Evolutionary conservation across 2,797 vertebrate genomes (phyloP), one percentile per base, ranked within the genome.

Genomic region (Pelobates cultripes): DNA sequence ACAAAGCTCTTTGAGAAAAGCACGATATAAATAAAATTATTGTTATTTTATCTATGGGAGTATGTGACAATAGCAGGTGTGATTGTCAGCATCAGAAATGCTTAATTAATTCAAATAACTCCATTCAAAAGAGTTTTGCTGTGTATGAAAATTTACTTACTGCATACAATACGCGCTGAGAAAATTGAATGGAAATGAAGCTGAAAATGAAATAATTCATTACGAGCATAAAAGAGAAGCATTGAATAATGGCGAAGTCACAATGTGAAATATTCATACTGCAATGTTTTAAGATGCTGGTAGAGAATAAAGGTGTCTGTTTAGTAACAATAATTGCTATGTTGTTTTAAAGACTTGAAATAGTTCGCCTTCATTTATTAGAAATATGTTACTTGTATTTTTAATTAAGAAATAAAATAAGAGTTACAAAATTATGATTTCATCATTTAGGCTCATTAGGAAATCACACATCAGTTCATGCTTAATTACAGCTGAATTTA

Each of bases 391-490:
- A 88, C 51, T 43, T 90, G 88, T 88, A 89, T 92, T 93, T 93
- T 79, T 77, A 79, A 83, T 80, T 91, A 93, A 92, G 92, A 92
- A 93, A 93, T 92, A 94, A 94, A 91, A 88, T 88, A 88, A 93
- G 92, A 93, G 92, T 93, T 91, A 90, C 88, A 91, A 92, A 94
- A 94, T 51, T 86, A 93, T 92, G 89, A 92, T 93, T 93, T 94
- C 91, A 91, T 92, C 91, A 92, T 90, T 93, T 93, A 92, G 89
- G 87, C 91, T 93, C 90, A 93, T 94, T 94, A 94, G 88, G 86
- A 94, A 94, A 94, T 94, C 93, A 90, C 91, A 93, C 91, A 94
- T 93, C 90, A 91, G 91, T 94, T 93, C 92, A 92, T 86, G 73
- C 89, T 92, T 94, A 94, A 94, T 94, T 93, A 91, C 86, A 89